Evolutionary conservation across 2,797 vertebrate species (phyloP).

Genomic region (Pangasius larnaudii): DNA sequence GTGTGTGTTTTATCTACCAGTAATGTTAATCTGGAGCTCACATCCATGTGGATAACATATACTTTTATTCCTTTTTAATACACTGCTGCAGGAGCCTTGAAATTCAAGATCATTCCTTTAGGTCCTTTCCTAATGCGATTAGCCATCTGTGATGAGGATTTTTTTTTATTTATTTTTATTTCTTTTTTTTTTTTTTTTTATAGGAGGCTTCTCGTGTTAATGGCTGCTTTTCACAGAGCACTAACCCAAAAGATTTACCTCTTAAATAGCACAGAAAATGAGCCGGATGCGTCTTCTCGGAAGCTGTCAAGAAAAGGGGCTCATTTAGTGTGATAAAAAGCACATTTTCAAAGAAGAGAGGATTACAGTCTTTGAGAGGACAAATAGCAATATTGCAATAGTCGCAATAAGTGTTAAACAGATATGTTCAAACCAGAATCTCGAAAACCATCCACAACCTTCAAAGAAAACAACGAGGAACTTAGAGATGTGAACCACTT

Average conservation of each 20-base stretch:
- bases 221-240: constrained; percentile 46
- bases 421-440: constrained; percentile 49
- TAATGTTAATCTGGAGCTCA: constrained; percentile 34
- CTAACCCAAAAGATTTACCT: constrained; percentile 48
- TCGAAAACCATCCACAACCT: constrained; percentile 38
- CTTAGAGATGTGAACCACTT: constrained; percentile 12
- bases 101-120: constrained; percentile 48
- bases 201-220: constrained; percentile 38
- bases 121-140: constrained; percentile 49
- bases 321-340: constrained; percentile 34
- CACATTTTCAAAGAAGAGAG: constrained; percentile 35
- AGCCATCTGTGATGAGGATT: constrained; percentile 40
- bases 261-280: constrained; percentile 50
- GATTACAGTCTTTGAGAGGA: constrained; percentile 49
- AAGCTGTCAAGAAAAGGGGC: constrained; percentile 28
- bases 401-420: constrained; percentile 56
- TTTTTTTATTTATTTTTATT: not conserved
- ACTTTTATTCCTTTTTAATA: constrained; percentile 33
- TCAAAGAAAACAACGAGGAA: constrained; percentile 51
- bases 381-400: constrained; percentile 39
- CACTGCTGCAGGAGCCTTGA: constrained; percentile 24
- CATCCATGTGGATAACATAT: constrained; percentile 17
- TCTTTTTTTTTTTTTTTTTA: not conserved
- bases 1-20: constrained; percentile 42
- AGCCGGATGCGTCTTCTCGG: constrained; percentile 43